Conservation (phyloP, 2,113 vertebrate species). For the Mesocricetus auratus region DNA sequence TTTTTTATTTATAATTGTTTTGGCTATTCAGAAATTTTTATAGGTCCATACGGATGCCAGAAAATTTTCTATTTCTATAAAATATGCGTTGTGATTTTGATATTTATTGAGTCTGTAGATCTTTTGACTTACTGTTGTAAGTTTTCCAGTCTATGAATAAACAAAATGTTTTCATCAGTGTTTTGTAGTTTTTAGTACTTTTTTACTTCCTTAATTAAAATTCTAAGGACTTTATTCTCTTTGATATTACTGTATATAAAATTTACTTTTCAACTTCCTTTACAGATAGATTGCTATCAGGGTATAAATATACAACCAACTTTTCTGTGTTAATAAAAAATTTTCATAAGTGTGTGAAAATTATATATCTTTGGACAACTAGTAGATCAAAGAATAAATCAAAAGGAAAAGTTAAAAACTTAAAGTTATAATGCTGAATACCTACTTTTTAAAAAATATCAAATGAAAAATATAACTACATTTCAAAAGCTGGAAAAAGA, state of each 20-base stretch:
- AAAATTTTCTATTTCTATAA: not conserved
- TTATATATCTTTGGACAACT: not conserved
- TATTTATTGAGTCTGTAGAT: not conserved
- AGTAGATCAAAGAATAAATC: not conserved
- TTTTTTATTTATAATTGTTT: not conserved
- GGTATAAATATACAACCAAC: not conserved
- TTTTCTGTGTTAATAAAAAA: not conserved
- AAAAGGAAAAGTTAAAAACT: not conserved
- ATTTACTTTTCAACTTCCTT: not conserved
- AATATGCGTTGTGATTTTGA: not conserved
- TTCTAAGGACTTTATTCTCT: not conserved
- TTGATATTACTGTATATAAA: not conserved
- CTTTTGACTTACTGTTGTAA: not conserved
- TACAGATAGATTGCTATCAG: not conserved
- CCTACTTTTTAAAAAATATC: not conserved
- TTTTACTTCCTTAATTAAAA: not conserved
- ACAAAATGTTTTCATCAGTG: not conserved
- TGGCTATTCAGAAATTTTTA: not conserved
- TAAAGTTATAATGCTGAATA: not conserved
- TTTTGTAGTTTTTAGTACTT: not conserved
- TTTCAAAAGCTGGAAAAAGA: not conserved
- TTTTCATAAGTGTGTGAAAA: not conserved
- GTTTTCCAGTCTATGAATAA: not conserved
- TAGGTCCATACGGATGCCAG: not conserved
- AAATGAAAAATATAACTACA: not conserved